Evolutionary conservation across 2,888 invertebrate genomes (phyloP).

Genomic region (Drosophila buzzatii): DNA sequence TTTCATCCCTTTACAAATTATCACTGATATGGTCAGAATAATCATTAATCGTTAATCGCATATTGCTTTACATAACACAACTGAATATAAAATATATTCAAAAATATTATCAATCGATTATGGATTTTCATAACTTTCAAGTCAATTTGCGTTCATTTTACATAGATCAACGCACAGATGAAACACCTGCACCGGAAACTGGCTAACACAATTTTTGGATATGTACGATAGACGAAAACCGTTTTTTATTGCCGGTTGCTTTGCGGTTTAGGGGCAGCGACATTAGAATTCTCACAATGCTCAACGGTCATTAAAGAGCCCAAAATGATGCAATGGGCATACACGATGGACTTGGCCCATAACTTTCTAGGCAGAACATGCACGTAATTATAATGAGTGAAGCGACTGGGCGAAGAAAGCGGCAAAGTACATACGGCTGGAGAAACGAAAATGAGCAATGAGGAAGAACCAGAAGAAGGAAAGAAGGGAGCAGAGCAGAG

Average conservation of each 20-base stretch:
- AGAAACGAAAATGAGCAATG: constrained; percentile 3
- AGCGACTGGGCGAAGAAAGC: constrained; percentile 12
- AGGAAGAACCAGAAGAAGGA: too few species aligned
- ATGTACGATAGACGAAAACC: constrained; percentile 5
- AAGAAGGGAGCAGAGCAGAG: not conserved
- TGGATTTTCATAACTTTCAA: not conserved
- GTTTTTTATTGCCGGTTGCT: constrained; percentile 16
- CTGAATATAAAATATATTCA: too few species aligned
- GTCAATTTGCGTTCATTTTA: not conserved
- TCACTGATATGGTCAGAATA: too few species aligned
- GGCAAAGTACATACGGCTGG: constrained; percentile 17
- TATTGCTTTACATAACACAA: too few species aligned
- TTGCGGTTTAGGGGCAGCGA: constrained; percentile 7
- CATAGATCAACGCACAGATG: constrained; percentile 8
- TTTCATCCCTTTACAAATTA: too few species aligned
- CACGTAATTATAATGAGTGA: constrained; percentile 27
- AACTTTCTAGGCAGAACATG: constrained; percentile 29
- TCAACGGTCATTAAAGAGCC: constrained; percentile 37
- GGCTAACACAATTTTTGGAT: constrained; percentile 18
- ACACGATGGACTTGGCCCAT: constrained; percentile 25
- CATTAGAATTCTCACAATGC: constrained; percentile 43
- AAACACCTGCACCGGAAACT: constrained; percentile 47
- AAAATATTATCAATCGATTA: not conserved
- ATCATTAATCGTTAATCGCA: too few species aligned
- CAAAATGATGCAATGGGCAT: constrained; percentile 33